phyloP scores from a whole-genome alignment of 2,888 invertebrate species.

The Ichneumoninae sp. region DNA sequence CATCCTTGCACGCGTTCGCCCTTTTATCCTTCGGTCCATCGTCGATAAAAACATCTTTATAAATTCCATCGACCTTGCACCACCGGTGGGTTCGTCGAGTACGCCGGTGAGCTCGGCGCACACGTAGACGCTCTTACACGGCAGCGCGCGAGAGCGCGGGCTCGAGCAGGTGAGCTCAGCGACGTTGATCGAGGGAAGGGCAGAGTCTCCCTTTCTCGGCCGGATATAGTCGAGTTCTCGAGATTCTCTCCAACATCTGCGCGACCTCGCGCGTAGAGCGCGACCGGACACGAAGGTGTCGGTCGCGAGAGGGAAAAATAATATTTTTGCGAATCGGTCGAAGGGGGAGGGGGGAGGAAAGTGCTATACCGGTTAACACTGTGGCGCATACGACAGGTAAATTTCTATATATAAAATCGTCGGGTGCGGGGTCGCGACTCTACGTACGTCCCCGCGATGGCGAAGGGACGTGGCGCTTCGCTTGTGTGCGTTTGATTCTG shows the following conservation, averaged over 20 bases:
- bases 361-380: not conserved
- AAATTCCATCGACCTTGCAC: conserved; percentile 48
- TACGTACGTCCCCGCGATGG: conserved; percentile 23
- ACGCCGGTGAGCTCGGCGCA: not conserved
- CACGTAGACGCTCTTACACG: not conserved
- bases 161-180: conserved; percentile 5
- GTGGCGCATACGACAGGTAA: conserved; percentile 47
- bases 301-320: conserved; percentile 6
- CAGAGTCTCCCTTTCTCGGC: not conserved
- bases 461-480: not conserved
- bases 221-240: not conserved
- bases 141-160: not conserved
- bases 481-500: not conserved
- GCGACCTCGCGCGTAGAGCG: not conserved
- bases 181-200: conserved; percentile 11
- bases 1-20: conserved; percentile 19
- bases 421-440: conserved; percentile 57
- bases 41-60: conserved; percentile 39
- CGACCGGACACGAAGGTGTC: not conserved
- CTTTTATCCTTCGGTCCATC: conserved; percentile 5
- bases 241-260: not conserved
- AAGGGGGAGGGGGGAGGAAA: conserved; percentile 1
- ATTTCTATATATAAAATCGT: conserved; percentile 65
- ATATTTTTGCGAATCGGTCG: not conserved
- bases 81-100: not conserved